Percentiles rank a stretch among this genome's conserved stretches.
These are phyloP conservation scores for Pterostichus niger DNA, from an alignment of 2,888 invertebrate genomes.

Conservation along the genomic window DNA sequence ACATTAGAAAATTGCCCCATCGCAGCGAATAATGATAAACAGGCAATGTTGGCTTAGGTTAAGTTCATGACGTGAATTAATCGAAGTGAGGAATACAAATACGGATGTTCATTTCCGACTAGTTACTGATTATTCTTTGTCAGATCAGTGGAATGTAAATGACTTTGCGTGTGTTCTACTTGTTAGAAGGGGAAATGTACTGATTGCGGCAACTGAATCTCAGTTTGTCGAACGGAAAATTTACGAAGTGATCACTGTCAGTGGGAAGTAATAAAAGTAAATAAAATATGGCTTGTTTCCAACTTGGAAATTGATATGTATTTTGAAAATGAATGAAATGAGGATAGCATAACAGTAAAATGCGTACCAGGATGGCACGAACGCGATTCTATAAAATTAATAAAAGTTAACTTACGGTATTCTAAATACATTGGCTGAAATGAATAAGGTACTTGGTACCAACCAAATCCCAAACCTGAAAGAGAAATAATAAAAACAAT, in stretches of 20 bases:
- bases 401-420: conserved; percentile 37
- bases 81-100: conserved; percentile 22
- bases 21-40: neutral
- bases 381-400: conserved; percentile 44
- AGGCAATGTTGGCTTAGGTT: conserved; percentile 15
- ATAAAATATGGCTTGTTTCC: conserved; percentile 38
- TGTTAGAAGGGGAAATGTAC: conserved; percentile 43
- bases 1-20: too few relatives aligned
- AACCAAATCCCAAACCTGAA: conserved; percentile 15
- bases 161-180: conserved; percentile 52
- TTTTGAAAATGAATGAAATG: conserved; percentile 40
- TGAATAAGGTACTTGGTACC: neutral
- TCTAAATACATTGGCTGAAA: neutral
- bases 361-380: conserved; percentile 58
- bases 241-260: conserved; percentile 48
- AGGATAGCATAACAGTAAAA: conserved; percentile 43
- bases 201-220: conserved; percentile 52
- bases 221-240: conserved; percentile 55
- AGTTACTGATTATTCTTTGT: conserved; percentile 42
- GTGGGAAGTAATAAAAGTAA: conserved; percentile 50
- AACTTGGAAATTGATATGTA: conserved; percentile 55
- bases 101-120: conserved; percentile 43
- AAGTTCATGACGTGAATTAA: conserved; percentile 9
- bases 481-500: conserved; percentile 55
- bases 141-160: conserved; percentile 45